phyloP scores from a whole-genome alignment of 2,113 vertebrate genomes.

The Motacilla alba region DNA sequence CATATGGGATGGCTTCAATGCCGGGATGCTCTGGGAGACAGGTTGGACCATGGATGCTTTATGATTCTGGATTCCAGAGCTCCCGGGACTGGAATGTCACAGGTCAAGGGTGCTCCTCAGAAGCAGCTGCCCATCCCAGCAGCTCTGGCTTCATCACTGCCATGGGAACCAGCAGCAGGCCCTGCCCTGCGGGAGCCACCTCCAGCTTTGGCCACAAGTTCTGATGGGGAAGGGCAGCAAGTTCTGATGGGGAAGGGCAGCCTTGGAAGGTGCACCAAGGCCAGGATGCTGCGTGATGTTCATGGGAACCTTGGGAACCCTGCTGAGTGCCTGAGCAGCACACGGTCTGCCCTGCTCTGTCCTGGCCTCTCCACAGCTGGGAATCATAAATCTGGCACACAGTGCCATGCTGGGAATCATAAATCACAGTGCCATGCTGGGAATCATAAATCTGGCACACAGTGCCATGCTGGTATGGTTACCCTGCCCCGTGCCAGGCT shows the following conservation, averaged over 20 bases:
- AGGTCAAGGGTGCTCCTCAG: neutral
- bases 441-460: neutral
- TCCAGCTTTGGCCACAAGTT: neutral
- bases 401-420: fast-evolving
- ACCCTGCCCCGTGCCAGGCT: neutral
- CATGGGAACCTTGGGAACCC: neutral
- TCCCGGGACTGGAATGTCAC: fast-evolving
- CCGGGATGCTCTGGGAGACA: too few species aligned
- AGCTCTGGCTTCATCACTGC: neutral
- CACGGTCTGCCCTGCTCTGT: neutral
- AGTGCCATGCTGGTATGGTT: fast-evolving
- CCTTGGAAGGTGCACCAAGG: neutral
- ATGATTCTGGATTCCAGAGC: neutral
- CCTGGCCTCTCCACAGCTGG: neutral
- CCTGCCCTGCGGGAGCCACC: neutral
- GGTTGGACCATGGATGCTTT: fast-evolving
- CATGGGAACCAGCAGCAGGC: fast-evolving
- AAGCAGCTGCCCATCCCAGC: neutral
- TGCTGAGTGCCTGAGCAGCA: neutral
- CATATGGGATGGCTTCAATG: fast-evolving
- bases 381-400: neutral
- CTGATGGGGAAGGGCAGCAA: neutral
- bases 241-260: neutral
- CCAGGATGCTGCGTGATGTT: fast-evolving
- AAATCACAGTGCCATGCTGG: fast-evolving